Evolutionary conservation across 1,140 invertebrate genomes (phyloP).

Genomic region (Halictus rubicundus): DNA sequence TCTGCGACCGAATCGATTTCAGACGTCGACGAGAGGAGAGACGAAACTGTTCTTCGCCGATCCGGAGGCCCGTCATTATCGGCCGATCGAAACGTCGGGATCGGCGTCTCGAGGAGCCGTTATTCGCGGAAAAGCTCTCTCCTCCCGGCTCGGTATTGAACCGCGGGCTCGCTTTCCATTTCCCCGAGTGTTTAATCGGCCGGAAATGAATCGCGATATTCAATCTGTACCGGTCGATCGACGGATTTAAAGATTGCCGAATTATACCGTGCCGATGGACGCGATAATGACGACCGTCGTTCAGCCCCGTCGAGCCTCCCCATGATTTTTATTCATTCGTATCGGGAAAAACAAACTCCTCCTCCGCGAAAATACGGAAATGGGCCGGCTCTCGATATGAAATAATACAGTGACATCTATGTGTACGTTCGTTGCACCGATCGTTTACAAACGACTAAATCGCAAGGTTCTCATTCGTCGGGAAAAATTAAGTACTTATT

Average conservation of each 20-base stretch:
- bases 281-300: neutral
- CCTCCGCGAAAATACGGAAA: too few relatives aligned
- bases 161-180: constrained; percentile 38
- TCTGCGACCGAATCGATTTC: neutral
- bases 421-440: too few relatives aligned
- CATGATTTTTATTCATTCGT: too few relatives aligned
- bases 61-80: constrained; percentile 14
- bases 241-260: constrained; percentile 4
- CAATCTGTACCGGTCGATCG: constrained; percentile 36
- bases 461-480: too few relatives aligned
- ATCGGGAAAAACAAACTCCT: too few relatives aligned
- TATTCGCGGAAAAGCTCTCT: constrained; percentile 32
- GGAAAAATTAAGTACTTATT: too few relatives aligned
- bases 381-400: too few relatives aligned
- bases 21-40: too few relatives aligned
- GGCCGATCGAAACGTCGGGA: neutral
- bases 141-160: constrained; percentile 16
- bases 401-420: too few relatives aligned
- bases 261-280: constrained; percentile 11
- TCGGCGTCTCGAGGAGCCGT: constrained; percentile 3
- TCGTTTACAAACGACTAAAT: too few relatives aligned
- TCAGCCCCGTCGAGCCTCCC: too few relatives aligned
- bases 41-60: too few relatives aligned
- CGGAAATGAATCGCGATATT: constrained; percentile 42
- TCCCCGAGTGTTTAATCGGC: constrained; percentile 40